phyloP scores from a whole-genome alignment of 2,113 vertebrate genomes.

The Tinamus guttatus region DNA sequence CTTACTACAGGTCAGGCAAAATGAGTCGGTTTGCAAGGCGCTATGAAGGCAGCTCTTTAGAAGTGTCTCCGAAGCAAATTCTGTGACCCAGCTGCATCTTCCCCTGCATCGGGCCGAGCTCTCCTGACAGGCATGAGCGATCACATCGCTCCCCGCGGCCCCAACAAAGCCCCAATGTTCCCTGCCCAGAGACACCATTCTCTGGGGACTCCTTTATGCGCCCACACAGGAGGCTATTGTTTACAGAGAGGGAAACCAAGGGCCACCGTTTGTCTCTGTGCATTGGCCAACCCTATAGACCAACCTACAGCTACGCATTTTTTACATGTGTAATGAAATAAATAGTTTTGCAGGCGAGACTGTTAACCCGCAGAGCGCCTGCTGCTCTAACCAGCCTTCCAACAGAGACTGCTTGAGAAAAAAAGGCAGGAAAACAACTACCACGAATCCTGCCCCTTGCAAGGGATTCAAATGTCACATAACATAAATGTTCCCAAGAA shows the following conservation, averaged over 20 bases:
- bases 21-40: background rate
- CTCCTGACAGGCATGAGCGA: conserved; percentile 47
- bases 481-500: background rate
- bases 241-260: conserved; percentile 19
- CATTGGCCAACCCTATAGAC: background rate
- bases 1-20: background rate
- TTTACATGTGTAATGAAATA: background rate
- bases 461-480: background rate
- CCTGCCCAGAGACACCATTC: conserved; percentile 54
- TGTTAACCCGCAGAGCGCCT: rapidly evolving
- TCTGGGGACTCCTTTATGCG: conserved; percentile 54
- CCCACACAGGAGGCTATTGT: conserved; percentile 39
- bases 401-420: background rate
- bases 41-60: rapidly evolving
- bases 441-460: background rate
- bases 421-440: conserved; percentile 24
- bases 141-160: conserved; percentile 7
- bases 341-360: background rate
- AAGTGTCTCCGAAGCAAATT: background rate
- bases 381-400: background rate
- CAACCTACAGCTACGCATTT: background rate
- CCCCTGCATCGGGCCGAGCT: background rate
- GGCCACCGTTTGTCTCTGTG: background rate
- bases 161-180: conserved; percentile 74
- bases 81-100: rapidly evolving